Conservation (phyloP, 1,140 invertebrate genomes). For the Listronotus bonariensis region DNA sequence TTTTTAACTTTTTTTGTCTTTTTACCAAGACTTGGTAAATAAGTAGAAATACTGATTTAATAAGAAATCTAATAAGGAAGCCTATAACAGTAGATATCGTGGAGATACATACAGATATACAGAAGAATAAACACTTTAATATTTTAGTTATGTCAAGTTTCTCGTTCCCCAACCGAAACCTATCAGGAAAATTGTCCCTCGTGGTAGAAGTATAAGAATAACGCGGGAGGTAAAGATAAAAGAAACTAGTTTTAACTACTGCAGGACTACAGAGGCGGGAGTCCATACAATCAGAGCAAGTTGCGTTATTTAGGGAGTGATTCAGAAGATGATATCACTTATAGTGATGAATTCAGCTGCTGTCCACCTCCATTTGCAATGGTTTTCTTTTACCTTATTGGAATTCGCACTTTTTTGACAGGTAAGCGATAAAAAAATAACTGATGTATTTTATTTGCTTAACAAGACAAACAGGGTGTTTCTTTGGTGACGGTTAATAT, state of each 20-base stretch:
- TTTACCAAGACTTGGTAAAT: too few species aligned
- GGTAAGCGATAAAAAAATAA: slow-evolving; percentile 19
- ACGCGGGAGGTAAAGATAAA: background rate
- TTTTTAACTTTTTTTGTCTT: too few species aligned
- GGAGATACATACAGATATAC: background rate
- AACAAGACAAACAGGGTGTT: too few species aligned
- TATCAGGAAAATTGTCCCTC: slow-evolving; percentile 77
- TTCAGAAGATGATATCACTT: slow-evolving; percentile 65
- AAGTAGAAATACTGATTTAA: too few species aligned
- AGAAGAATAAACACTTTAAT: background rate
- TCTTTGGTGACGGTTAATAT: too few species aligned
- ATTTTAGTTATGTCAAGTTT: slow-evolving; percentile 33
- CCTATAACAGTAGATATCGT: background rate
- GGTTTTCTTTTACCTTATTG: slow-evolving; percentile 72
- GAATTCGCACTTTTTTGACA: slow-evolving; percentile 67
- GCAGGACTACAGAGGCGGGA: slow-evolving; percentile 43
- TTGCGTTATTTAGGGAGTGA: slow-evolving; percentile 12
- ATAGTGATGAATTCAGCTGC: slow-evolving; percentile 84
- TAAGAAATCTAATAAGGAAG: too few species aligned
- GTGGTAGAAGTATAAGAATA: slow-evolving; percentile 6
- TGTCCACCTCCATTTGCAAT: slow-evolving; percentile 84
- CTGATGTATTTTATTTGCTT: too few species aligned
- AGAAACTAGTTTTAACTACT: slow-evolving; percentile 39
- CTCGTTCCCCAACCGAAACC: slow-evolving; percentile 38
- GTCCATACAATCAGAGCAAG: slow-evolving; percentile 59